Conservation (phyloP, 1,140 invertebrate species). For the Pristionchus pacificus region DNA sequence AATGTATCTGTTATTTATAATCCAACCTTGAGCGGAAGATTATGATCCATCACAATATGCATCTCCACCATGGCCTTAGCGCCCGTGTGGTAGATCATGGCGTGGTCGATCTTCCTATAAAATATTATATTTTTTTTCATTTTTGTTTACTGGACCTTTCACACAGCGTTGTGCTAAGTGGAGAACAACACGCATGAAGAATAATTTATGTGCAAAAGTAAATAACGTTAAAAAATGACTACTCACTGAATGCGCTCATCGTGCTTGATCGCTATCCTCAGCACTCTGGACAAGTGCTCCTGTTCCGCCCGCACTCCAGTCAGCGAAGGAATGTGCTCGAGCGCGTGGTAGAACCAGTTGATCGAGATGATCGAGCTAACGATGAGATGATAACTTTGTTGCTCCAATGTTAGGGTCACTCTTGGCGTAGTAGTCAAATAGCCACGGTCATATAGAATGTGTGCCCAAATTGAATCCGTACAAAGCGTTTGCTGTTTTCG, state of each 20-base stretch:
- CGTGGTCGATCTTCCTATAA: constrained; percentile 57
- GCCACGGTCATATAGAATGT: no score
- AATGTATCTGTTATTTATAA: no score
- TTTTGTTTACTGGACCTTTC: no score
- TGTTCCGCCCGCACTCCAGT: constrained; percentile 30
- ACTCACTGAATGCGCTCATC: constrained; percentile 47
- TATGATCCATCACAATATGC: constrained; percentile 37
- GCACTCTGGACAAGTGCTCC: constrained; percentile 30
- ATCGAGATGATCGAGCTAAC: constrained; percentile 32
- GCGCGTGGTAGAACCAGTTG: constrained; percentile 33
- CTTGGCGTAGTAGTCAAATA: no score
- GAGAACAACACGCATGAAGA: no score
- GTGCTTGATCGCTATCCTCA: constrained; percentile 50
- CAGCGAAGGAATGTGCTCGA: constrained; percentile 33
- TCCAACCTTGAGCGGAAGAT: constrained; percentile 52
- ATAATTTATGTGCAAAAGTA: no score
- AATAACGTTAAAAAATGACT: no score
- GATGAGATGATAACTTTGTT: no score
- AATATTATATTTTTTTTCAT: not conserved
- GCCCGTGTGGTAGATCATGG: constrained; percentile 60
- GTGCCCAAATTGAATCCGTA: no score
- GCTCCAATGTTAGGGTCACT: no score
- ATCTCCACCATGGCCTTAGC: constrained; percentile 48
- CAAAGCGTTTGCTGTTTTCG: no score
- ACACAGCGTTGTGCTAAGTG: no score